A percentile compares a stretch with the other conserved stretches of the same genome.
Conservation (phyloP, 2,888 invertebrate genomes). For the Rhagium mordax region DNA sequence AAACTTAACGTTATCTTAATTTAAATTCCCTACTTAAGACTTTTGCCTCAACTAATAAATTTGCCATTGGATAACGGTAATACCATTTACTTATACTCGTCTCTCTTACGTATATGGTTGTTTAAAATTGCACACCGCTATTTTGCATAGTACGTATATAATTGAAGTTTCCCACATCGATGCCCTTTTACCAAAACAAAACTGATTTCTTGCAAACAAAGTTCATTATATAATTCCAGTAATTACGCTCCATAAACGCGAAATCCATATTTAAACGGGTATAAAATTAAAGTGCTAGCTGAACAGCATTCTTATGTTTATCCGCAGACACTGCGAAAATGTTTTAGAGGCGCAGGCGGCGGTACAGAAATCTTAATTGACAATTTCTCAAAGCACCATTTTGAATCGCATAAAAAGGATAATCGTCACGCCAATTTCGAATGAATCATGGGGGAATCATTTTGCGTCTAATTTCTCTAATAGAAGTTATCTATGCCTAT, state of each 20-base stretch:
- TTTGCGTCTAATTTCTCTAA: too few relatives aligned
- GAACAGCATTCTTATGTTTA: slow-evolving; percentile 6
- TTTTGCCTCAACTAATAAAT: slow-evolving; percentile 58
- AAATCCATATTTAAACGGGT: slow-evolving; percentile 48
- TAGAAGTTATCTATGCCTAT: too few relatives aligned
- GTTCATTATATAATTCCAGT: slow-evolving; percentile 50
- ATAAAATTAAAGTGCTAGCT: slow-evolving; percentile 41
- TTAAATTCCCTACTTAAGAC: slow-evolving; percentile 55
- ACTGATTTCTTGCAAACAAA: slow-evolving; percentile 42
- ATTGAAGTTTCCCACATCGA: slow-evolving; percentile 53
- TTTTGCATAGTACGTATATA: slow-evolving; percentile 52
- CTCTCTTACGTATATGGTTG: slow-evolving; percentile 58
- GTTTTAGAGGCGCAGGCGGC: not conserved
- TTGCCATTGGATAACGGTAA: slow-evolving; percentile 58
- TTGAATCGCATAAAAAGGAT: not conserved
- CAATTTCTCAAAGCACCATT: not conserved
- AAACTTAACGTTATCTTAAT: slow-evolving; percentile 50
- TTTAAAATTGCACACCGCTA: slow-evolving; percentile 55
- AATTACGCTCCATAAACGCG: slow-evolving; percentile 47
- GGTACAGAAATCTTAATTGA: not conserved
- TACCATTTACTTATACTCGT: slow-evolving; percentile 60
- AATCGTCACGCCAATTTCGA: not conserved
- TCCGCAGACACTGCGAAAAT: not conserved
- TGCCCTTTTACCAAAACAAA: slow-evolving; percentile 50
- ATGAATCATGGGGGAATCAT: too few relatives aligned